Evolutionary conservation across 2,113 vertebrate genomes (phyloP).

Genomic region (Tragelaphus imberbis): DNA sequence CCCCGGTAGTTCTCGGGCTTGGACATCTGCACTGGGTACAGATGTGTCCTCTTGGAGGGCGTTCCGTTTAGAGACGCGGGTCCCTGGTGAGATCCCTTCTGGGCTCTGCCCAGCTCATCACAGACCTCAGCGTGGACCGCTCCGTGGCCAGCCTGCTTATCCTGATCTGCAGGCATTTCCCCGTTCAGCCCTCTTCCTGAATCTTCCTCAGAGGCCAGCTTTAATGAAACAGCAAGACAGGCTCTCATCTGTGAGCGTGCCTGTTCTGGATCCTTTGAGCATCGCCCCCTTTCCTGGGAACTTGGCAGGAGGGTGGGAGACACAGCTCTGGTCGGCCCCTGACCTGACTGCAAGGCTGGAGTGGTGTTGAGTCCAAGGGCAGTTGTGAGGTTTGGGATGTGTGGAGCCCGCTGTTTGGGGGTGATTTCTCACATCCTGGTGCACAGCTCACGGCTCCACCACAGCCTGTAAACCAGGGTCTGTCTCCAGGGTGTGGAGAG

Average conservation of each 20-base stretch:
- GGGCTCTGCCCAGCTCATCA: background rate
- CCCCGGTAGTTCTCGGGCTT: rapidly evolving
- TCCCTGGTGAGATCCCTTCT: background rate
- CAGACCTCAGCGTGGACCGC: background rate
- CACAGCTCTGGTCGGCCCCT: rapidly evolving
- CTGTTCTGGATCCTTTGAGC: background rate
- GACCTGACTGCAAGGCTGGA: background rate
- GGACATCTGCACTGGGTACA: background rate
- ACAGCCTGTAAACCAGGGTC: background rate
- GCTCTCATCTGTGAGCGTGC: rapidly evolving
- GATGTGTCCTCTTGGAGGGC: too few relatives aligned
- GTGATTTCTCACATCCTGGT: background rate
- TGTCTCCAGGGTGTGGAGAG: background rate
- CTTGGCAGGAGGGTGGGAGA: background rate
- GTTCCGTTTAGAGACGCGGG: background rate
- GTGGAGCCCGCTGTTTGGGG: background rate
- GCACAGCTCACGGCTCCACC: rapidly evolving
- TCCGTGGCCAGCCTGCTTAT: rapidly evolving
- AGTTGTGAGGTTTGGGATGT: background rate
- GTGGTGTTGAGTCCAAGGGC: background rate
- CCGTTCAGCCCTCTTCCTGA: background rate
- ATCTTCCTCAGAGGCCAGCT: background rate
- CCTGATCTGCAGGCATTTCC: background rate
- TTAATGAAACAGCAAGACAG: background rate
- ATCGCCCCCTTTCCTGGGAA: background rate